Evolutionary conservation across 2,888 invertebrate genomes (phyloP).

Genomic region (Teleiodes luculella): DNA sequence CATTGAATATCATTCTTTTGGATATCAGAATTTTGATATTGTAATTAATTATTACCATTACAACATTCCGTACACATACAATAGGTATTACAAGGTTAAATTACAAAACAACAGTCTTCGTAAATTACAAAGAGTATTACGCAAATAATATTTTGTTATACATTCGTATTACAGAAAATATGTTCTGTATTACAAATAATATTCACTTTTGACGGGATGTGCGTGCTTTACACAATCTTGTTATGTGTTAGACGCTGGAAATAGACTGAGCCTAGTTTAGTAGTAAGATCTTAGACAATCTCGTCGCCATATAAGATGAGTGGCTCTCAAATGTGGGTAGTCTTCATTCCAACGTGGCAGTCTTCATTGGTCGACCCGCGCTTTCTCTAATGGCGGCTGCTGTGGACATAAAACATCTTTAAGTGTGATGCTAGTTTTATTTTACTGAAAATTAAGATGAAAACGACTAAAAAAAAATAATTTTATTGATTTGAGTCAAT

Average conservation of each 20-base stretch:
- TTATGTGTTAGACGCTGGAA: constrained; percentile 34
- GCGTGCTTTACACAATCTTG: constrained; percentile 37
- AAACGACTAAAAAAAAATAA: too few relatives aligned
- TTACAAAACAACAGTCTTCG: constrained; percentile 5
- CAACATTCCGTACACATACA: neutral
- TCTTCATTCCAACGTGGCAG: constrained; percentile 39
- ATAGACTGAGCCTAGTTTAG: constrained; percentile 15
- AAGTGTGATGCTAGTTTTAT: neutral
- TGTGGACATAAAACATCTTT: constrained; percentile 33
- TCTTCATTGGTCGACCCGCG: constrained; percentile 57
- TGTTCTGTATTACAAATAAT: constrained; percentile 20
- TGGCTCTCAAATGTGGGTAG: neutral
- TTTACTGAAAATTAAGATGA: neutral
- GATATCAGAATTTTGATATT: neutral
- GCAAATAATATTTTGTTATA: neutral
- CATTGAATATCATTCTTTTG: neutral
- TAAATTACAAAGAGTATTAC: constrained; percentile 2
- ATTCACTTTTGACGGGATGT: constrained; percentile 26
- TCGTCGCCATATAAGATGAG: constrained; percentile 9
- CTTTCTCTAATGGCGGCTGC: constrained; percentile 72
- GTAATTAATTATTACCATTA: constrained; percentile 1
- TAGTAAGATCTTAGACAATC: neutral
- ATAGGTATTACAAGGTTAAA: neutral
- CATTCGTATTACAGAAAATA: constrained; percentile 25
- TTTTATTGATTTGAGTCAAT: too few relatives aligned